Evolutionary conservation across 2,113 vertebrate genomes (phyloP).

Genomic region (Rhea pennata): DNA sequence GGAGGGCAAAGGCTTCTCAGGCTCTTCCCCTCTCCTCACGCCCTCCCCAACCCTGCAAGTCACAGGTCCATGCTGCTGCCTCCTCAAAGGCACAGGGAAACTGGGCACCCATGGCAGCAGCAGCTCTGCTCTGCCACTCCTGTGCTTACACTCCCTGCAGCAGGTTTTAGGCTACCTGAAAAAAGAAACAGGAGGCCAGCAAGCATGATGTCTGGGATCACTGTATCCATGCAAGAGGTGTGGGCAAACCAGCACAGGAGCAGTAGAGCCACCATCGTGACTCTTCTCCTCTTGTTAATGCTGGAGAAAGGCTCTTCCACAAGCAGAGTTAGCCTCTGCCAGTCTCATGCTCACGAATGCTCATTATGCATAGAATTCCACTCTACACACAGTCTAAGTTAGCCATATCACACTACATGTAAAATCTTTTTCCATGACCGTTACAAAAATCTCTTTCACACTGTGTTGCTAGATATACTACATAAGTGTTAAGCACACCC

Average conservation of each 20-base stretch:
- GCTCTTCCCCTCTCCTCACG: not conserved
- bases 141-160: accelerated
- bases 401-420: not conserved
- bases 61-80: not conserved
- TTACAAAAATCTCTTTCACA: not conserved
- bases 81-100: not conserved
- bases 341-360: not conserved
- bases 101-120: not conserved
- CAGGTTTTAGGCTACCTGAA: not conserved
- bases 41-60: not conserved
- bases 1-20: not conserved
- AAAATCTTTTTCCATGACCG: not conserved
- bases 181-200: not conserved
- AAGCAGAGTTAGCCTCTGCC: not conserved
- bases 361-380: not conserved
- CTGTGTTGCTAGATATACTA: not conserved
- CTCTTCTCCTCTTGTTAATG: not conserved
- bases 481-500: not conserved
- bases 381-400: not conserved
- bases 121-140: not conserved
- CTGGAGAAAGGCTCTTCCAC: not conserved
- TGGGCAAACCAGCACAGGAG: not conserved
- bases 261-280: not conserved
- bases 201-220: not conserved
- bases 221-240: accelerated